phyloP scores from a whole-genome alignment of 2,888 invertebrate genomes.

The Eupeodes latifasciatus region DNA sequence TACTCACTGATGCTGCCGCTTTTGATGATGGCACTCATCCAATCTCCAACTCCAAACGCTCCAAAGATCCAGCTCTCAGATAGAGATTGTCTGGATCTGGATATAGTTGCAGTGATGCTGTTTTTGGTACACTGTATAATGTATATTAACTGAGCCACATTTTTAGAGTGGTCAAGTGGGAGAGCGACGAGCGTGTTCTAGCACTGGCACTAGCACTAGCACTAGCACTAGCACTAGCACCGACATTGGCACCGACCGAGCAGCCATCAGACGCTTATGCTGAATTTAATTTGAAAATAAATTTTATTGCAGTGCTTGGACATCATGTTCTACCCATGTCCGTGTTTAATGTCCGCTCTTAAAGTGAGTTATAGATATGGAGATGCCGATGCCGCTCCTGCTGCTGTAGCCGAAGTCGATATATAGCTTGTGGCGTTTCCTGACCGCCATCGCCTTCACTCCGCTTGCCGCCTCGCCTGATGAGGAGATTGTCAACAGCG shows the following conservation, averaged over 20 bases:
- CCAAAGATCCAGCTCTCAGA: conserved; percentile 61
- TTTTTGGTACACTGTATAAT: conserved; percentile 6
- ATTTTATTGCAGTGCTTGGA: conserved; percentile 76
- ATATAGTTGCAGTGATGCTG: conserved; percentile 18
- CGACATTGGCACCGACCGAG: not conserved
- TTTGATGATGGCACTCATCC: conserved; percentile 61
- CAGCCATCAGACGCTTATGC: conserved; percentile 56
- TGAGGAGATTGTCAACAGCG: conserved; percentile 75
- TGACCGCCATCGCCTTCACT: not conserved
- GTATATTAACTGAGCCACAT: conserved; percentile 22
- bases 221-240: no score
- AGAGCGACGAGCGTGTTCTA: not conserved
- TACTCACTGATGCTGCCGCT: conserved; percentile 60
- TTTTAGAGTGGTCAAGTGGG: conserved; percentile 63
- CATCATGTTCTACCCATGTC: conserved; percentile 76
- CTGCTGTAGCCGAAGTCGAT: conserved; percentile 4
- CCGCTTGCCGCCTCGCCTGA: conserved; percentile 12
- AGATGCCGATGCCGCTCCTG: conserved; percentile 70
- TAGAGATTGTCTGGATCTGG: conserved; percentile 53
- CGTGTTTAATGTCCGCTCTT: conserved; percentile 74
- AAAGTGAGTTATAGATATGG: conserved; percentile 76
- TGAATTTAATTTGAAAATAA: conserved; percentile 76
- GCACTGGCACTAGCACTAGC: no score
- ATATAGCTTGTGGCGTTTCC: conserved; percentile 42
- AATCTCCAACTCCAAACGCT: conserved; percentile 57